Evolutionary conservation across 35 echinoderm and acorn worm genomes (phyloP).

Genomic region (Ophiothrix spiculata): DNA sequence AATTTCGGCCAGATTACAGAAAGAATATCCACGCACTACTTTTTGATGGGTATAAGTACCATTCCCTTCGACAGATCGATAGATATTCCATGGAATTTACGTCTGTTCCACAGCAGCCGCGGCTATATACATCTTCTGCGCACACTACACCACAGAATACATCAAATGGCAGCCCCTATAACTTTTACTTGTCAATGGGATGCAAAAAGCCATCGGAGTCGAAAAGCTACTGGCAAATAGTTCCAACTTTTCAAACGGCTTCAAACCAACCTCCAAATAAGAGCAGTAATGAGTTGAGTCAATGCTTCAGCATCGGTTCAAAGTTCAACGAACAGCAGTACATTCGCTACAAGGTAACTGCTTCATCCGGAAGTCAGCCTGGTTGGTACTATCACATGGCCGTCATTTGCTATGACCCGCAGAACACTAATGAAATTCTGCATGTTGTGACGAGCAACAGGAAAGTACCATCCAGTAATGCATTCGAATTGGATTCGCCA

Average conservation of each 20-base stretch:
- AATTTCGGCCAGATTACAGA: background rate
- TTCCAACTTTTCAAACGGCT: background rate
- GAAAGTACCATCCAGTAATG: background rate
- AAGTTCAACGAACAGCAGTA: background rate
- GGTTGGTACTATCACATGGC: slow-evolving; percentile 1
- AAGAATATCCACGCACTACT: background rate
- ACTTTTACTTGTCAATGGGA: background rate
- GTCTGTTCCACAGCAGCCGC: background rate
- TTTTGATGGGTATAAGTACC: background rate
- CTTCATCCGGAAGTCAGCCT: background rate
- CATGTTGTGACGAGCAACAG: background rate
- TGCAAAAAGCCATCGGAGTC: background rate
- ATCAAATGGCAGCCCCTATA: background rate
- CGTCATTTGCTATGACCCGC: background rate
- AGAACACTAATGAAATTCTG: background rate
- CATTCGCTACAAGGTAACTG: background rate
- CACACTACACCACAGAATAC: background rate
- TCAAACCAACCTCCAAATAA: background rate
- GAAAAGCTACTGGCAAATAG: background rate
- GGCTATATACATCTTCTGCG: background rate
- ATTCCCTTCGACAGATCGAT: background rate
- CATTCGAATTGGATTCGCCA: background rate
- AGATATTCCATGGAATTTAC: background rate
- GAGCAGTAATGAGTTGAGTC: background rate
- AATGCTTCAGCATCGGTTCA: background rate